phyloP scores from a whole-genome alignment of 2,797 vertebrate species.

The Leuciscus waleckii region DNA sequence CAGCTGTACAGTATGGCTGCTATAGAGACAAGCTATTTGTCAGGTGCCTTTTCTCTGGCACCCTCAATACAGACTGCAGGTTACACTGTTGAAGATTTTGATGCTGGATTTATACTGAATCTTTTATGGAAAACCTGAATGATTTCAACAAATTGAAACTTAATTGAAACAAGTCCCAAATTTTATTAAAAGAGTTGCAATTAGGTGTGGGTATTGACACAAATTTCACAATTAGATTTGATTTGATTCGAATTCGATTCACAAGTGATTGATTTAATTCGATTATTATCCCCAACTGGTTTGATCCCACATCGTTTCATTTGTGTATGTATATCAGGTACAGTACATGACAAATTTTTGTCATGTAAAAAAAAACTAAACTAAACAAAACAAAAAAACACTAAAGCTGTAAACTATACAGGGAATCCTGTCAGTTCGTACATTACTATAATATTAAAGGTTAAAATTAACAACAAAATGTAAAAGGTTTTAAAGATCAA shows the following conservation, averaged over 20 bases:
- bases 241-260: neutral
- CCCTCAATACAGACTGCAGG: neutral
- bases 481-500: no score
- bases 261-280: no score
- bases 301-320: neutral
- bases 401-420: neutral
- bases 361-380: no score
- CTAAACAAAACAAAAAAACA: no score
- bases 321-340: neutral
- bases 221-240: neutral
- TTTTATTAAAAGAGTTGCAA: neutral
- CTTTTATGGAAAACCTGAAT: neutral
- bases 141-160: neutral
- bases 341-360: neutral
- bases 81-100: neutral
- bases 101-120: neutral
- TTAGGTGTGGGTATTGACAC: neutral
- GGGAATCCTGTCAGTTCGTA: neutral
- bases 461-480: neutral
- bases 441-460: neutral
- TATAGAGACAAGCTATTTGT: neutral
- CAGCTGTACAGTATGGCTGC: constrained; percentile 43
- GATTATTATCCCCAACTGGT: no score
- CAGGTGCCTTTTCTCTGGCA: neutral
- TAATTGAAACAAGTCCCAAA: neutral